Evolutionary conservation across 2,888 invertebrate species (phyloP), one percentile per base, ranked within the genome.

Genomic region (Hypercompe scribonia): DNA sequence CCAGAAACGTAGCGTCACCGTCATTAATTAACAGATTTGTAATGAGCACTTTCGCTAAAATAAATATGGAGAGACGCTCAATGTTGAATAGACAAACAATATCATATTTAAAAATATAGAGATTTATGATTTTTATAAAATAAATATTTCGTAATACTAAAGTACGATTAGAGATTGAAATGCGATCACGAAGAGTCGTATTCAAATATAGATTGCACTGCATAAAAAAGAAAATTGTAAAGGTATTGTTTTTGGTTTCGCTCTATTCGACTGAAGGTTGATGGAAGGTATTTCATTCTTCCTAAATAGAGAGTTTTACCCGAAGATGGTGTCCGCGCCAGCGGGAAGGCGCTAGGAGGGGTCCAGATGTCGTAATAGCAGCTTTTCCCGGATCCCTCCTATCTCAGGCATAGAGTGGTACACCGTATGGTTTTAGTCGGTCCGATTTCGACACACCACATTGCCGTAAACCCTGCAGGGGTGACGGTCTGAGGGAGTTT

Each of bases 1-100:
- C 18, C 46, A 68, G 64, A 74, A 68, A n/a, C 24, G 50, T 21
- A 71, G 73, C 61, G 70, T 66, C 80, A 77, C 71, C 58, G 33
- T 58, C 34, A 58, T 79, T 31, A 82, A 84, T 84, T 84, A 84
- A 76, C 61, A 73, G 78, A 84, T 82, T 78, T 77, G 39, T 76
- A 70, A 75, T 72, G 65, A 78, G 65, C 76, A 39, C 78, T 84
- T 82, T 84, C 84, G 36, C 82, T 74, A 10, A 8, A 10, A 73
- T 75, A 79, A 66, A 68, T 78, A 42, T 70, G 7, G 39, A 50
- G 68, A 63, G 46, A 63, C n/a, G 33, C 33, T 42, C 39, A 69
- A 61, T 69, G 39, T 69, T 61, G 42, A 39, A 42, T 33, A 61
- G 21, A 39, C 42, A 21, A 36, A 58, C 28, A 61, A 31, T 61